Base-by-base conservation (phyloP, 2,797 vertebrate species). In the Pachyuromys duprasi region DNA sequence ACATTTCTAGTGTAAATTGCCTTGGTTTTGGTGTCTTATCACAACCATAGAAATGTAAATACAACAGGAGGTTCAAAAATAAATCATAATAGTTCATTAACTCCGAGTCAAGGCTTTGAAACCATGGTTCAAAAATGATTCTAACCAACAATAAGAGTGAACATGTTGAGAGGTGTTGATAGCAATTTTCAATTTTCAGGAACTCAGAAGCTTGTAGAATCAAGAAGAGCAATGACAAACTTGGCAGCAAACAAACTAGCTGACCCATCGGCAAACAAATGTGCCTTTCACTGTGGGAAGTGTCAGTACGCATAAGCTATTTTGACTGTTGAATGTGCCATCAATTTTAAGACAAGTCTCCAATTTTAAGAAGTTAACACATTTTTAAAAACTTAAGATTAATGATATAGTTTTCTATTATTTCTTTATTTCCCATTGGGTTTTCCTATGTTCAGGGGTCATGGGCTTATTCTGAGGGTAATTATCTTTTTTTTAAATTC, bases 401-500 rank as follows among this genome's bases (percentile, higher is more conserved):
- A 33, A 72, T 87, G 22, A 49, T 87, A 36, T 15, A 42, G 12
- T 94, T 69, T 86, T 84, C 22, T 2, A 17, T 89, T 42, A 90
- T 76, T 94, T 18, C 15, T 91, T 83, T 81, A 76, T 89, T 89
- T 94, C 15, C 14, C 2, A 57, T 45, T 4, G 24, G 33, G 60
- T 79, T 79, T 89, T 78, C 36, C 31, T 96, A 70, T 95, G 84
- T 9, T 0, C 12, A 36, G 39, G 22, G 4, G 15, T 53, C 22
- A 53, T 42, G 24, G 3, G 7, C 5, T 49, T 74, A 78, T 65
- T 42, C 31, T 57, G 22, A 88, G 15, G 49, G 3, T 84, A n/a
- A 92, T 96, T 86, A 53, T 65, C 60, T 74, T 96, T 91, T 86
- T 72, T 96, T 91, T 86, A 74, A 28, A 8, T 63, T 45, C 76